Evolutionary conservation across 2,888 invertebrate genomes (phyloP), one percentile per base, ranked within the genome.

Genomic region (Epistrophe grossulariae): DNA sequence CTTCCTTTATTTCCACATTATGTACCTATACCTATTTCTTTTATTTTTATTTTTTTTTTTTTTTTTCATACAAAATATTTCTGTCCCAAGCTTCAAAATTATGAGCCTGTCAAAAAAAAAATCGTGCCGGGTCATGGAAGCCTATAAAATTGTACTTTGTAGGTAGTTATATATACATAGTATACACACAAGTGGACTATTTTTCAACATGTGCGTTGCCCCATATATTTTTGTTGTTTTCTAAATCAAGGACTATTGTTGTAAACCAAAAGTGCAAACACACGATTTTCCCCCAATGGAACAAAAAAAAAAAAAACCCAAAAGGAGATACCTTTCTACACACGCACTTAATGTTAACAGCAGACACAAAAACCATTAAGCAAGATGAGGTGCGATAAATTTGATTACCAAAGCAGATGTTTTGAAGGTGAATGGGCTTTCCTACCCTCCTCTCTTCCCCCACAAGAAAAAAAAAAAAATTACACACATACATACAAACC

Each of bases 341-440:
- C 70, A 70, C 70, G 55, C 70, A 70, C 70, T 70, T 55, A 70
- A 55, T 70, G 70, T 70, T 70, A 70, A 70, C 38, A 43, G 45
- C 57, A 60, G 45, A 70, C 79, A 73, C 72, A 52, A 62, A 64
- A 62, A 72, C 72, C 66, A 81, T 78, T 79, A 74, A 82, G 43
- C 35, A 82, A 78, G 85, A 85, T 85, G 45, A 77, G 82, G 85
- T 85, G 73, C 73, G 85, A 85, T 73, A 85, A 78, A 81, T 85
- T 85, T 81, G 77, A 82, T 85, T 71, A 78, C 57, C 78, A 28
- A 35, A 74, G 48, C 85, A 85, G 85, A 82, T 85, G 85, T 57
- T 74, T 62, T 40, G 52, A 66, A 80, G 66, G 59, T 74, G 59
- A 55, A 64, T 52, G 55, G 70, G 40, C 52, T 40, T 40, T 40